phyloP scores from a whole-genome alignment of 2,113 vertebrate genomes.

The Ellobius talpinus region DNA sequence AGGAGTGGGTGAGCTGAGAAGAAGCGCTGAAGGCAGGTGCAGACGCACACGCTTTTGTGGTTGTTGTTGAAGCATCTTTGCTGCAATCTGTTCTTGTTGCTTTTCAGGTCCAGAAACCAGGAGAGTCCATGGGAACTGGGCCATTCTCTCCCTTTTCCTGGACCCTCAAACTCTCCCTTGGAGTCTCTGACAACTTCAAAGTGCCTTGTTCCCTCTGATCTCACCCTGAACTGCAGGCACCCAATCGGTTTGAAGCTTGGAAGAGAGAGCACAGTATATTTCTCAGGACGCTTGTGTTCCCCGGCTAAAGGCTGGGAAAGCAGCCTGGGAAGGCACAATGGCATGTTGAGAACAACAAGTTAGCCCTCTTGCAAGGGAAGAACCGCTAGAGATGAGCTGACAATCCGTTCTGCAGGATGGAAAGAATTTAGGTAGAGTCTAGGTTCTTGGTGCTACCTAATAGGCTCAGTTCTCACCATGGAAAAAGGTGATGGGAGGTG shows the following conservation, averaged over 20 bases:
- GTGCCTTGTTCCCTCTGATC: neutral
- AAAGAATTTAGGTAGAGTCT: neutral
- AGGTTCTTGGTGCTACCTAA: neutral
- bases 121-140: neutral
- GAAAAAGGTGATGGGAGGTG: neutral
- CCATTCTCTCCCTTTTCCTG: neutral
- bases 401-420: fast-evolving
- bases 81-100: slow-evolving; percentile 2
- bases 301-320: neutral
- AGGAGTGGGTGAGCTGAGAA: neutral
- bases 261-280: neutral
- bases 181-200: neutral
- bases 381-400: neutral
- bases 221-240: neutral
- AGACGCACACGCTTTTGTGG: neutral
- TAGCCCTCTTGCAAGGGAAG: neutral
- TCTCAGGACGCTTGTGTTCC: neutral
- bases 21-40: neutral
- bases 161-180: neutral
- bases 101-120: neutral
- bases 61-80: neutral
- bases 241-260: neutral
- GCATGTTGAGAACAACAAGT: neutral
- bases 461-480: neutral
- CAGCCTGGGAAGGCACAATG: neutral